These are phyloP conservation scores for Paradoxurus hermaphroditus DNA, from an alignment of 2,113 vertebrate species.

Conservation along the genomic window DNA sequence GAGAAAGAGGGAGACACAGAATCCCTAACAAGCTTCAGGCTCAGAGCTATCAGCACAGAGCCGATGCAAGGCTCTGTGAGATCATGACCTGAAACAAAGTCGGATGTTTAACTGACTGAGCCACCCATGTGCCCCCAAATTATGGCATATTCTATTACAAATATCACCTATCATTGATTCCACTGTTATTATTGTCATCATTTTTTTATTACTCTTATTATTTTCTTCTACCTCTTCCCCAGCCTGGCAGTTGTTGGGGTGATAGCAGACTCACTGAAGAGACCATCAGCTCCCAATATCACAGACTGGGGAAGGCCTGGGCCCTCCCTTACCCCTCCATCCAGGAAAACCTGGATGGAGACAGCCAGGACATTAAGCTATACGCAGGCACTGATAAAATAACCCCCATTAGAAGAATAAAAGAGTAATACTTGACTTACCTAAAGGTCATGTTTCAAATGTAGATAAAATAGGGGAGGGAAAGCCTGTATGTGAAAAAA, in stretches of 20 bases:
- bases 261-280: not conserved
- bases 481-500: not conserved
- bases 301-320: not conserved
- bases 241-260: not conserved
- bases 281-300: not conserved
- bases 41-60: too few relatives aligned
- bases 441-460: not conserved
- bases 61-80: too few relatives aligned
- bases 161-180: not conserved
- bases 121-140: not conserved
- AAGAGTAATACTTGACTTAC: not conserved
- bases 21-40: too few relatives aligned
- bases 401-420: not conserved
- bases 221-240: not conserved
- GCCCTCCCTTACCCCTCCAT: fast-evolving
- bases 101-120: too few relatives aligned
- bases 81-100: too few relatives aligned
- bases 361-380: not conserved
- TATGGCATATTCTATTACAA: not conserved
- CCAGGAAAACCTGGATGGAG: not conserved
- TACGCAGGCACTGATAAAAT: not conserved
- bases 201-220: not conserved
- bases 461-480: not conserved
- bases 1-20: too few relatives aligned
- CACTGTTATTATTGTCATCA: not conserved